phyloP scores from a whole-genome alignment of 1,140 invertebrate species.

The Phenacoccus solenopsis region DNA sequence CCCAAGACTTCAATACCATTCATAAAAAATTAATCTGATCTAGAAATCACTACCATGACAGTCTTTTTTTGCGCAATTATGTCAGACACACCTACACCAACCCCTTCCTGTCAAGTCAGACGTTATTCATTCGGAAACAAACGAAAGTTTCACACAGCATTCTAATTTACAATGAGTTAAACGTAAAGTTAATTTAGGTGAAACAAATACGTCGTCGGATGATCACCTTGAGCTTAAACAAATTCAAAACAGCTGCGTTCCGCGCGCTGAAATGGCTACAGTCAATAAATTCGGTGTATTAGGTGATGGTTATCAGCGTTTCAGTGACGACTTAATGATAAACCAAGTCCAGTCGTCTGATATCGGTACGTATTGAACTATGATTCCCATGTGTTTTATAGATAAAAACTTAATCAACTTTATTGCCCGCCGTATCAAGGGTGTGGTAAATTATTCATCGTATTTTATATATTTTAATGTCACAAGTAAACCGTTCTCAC shows the following conservation, averaged over 20 bases:
- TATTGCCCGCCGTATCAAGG: neutral
- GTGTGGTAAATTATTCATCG: neutral
- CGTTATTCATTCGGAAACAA: neutral
- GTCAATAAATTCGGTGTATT: neutral
- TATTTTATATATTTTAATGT: neutral
- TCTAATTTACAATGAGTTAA: neutral
- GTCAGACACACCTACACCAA: neutral
- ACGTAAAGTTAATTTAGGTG: neutral
- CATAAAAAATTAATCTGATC: neutral
- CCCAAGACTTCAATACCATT: neutral
- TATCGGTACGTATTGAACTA: neutral
- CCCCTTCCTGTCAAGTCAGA: neutral
- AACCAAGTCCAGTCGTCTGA: constrained; percentile 18
- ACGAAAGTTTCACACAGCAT: neutral
- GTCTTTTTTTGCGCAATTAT: neutral
- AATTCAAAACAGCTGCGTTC: neutral
- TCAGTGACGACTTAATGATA: constrained; percentile 20
- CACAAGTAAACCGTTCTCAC: neutral
- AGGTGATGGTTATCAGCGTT: constrained; percentile 20
- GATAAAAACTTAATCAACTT: neutral
- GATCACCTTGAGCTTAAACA: constrained; percentile 9
- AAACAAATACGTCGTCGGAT: neutral
- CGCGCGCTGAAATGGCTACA: neutral
- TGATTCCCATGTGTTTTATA: neutral
- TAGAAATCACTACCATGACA: neutral